Conservation (phyloP, 2,113 vertebrate genomes). For the Channa maculata region DNA sequence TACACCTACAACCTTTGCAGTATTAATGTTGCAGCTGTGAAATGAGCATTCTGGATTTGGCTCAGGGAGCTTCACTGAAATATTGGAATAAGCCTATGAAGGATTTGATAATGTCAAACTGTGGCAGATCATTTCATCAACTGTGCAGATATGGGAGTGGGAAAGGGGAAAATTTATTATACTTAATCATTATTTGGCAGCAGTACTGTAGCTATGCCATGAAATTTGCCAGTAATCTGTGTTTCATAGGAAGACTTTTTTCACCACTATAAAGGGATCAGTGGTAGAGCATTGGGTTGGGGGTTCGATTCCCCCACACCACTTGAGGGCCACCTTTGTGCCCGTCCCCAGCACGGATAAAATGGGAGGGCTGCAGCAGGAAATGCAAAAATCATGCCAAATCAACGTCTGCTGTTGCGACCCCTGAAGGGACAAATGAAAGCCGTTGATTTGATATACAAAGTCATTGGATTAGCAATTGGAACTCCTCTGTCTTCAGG, state of each 20-base stretch:
- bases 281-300: no score
- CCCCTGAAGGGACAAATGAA: no score
- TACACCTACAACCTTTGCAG: conserved; percentile 41
- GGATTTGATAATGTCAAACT: background rate
- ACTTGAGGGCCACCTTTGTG: no score
- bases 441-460: background rate
- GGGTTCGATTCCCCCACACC: no score
- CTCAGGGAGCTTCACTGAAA: conserved; percentile 3
- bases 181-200: background rate
- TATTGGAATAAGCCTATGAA: background rate
- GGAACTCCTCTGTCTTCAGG: background rate
- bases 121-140: background rate
- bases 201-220: background rate
- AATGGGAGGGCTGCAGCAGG: no score
- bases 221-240: background rate
- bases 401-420: no score
- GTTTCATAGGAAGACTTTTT: background rate
- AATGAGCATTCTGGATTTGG: conserved; percentile 28
- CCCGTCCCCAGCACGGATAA: no score
- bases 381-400: no score
- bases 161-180: background rate
- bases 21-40: conserved; percentile 48
- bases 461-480: background rate
- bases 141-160: background rate
- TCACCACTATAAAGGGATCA: background rate